phyloP scores from a whole-genome alignment of 2,113 vertebrate species.

The Ranitomeya imitator region DNA sequence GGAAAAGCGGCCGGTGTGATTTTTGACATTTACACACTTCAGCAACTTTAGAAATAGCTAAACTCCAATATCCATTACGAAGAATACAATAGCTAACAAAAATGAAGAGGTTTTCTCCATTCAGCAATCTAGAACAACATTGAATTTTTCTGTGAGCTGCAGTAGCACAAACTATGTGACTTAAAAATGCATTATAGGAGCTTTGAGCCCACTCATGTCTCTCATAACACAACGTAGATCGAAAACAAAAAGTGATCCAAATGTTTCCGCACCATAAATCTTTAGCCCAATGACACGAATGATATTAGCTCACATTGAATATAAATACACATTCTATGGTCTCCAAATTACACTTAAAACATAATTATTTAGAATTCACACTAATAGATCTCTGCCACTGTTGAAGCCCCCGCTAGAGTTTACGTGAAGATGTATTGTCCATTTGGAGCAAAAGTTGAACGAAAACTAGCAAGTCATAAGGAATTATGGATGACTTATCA shows the following conservation, averaged over 20 bases:
- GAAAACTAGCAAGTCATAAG: not conserved
- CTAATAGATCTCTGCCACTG: not conserved
- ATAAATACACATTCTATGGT: not conserved
- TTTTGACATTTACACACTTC: conserved; percentile 43
- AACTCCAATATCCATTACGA: conserved; percentile 38
- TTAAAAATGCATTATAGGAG: conserved; percentile 25
- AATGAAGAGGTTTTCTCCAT: conserved; percentile 37
- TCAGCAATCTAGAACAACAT: conserved; percentile 22
- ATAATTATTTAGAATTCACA: not conserved
- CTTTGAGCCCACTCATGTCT: not conserved
- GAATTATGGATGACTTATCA: too few species aligned
- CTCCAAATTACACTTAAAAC: not conserved
- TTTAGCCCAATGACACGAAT: not conserved
- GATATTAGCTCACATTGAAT: not conserved
- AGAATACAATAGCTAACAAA: conserved; percentile 33
- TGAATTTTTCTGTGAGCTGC: conserved; percentile 1
- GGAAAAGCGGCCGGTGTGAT: conserved; percentile 20
- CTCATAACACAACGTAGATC: conserved; percentile 8
- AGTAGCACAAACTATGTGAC: conserved; percentile 16
- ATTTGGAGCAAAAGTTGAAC: not conserved
- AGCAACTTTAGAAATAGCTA: conserved; percentile 37
- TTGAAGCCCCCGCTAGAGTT: not conserved
- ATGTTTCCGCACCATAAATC: not conserved
- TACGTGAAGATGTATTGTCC: not conserved
- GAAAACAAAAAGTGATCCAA: not conserved